Percentiles rank a stretch among this genome's conserved stretches.
These are phyloP conservation scores for Xestia sexstrigata DNA, from an alignment of 2,888 invertebrate species.

Conservation along the genomic window DNA sequence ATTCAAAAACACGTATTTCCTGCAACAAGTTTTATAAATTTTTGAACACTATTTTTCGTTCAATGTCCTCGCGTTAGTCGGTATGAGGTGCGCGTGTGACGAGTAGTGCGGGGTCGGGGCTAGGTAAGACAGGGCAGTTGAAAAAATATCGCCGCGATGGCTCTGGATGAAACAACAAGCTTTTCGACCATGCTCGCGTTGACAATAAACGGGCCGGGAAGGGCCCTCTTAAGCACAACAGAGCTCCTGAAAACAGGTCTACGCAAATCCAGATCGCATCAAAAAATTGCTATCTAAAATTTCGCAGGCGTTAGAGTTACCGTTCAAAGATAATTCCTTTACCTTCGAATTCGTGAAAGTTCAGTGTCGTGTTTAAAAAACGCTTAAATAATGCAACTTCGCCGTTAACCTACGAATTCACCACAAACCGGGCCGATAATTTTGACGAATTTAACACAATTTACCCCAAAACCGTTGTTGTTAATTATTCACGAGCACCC, in stretches of 20 bases:
- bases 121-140: too few relatives aligned
- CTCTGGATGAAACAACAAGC: too few relatives aligned
- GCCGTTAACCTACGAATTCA: slow-evolving; percentile 49
- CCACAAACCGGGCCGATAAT: slow-evolving; percentile 36
- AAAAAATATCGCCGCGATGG: too few relatives aligned
- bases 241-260: neutral
- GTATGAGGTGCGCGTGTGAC: too few relatives aligned
- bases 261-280: neutral
- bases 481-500: slow-evolving; percentile 45
- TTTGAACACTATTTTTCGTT: too few relatives aligned
- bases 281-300: neutral
- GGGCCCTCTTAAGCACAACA: too few relatives aligned
- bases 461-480: slow-evolving; percentile 63
- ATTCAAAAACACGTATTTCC: too few relatives aligned
- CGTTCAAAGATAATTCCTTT: neutral
- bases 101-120: too few relatives aligned
- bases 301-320: neutral
- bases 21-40: too few relatives aligned
- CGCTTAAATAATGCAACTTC: slow-evolving; percentile 71
- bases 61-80: too few relatives aligned
- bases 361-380: neutral
- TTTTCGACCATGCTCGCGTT: too few relatives aligned
- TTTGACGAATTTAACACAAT: slow-evolving; percentile 5
- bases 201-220: too few relatives aligned
- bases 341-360: neutral